phyloP scores from a whole-genome alignment of 2,113 vertebrate genomes.

The Alligator sinensis region DNA sequence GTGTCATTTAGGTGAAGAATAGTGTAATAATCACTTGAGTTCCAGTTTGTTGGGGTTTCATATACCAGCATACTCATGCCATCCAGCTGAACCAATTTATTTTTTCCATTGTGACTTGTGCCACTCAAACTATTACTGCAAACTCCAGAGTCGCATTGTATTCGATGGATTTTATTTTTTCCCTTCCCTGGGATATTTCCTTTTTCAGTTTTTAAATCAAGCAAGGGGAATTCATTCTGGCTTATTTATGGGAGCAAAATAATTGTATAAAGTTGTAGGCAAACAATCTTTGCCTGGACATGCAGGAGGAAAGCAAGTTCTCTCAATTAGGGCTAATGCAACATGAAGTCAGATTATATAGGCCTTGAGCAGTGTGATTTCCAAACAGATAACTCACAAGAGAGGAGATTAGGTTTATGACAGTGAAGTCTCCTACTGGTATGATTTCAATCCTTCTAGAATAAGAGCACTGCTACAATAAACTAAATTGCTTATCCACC shows the following conservation, averaged over 20 bases:
- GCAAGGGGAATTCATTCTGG: conserved; percentile 23
- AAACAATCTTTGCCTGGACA: conserved; percentile 66
- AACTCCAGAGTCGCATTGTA: neutral
- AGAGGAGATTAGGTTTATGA: conserved; percentile 63
- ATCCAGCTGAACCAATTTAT: neutral
- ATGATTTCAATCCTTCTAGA: conserved; percentile 44
- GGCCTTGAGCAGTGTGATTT: conserved; percentile 52
- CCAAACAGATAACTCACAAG: conserved; percentile 50
- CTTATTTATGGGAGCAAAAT: conserved; percentile 44
- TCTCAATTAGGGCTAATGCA: conserved; percentile 59
- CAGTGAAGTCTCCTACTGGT: conserved; percentile 5
- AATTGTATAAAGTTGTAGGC: conserved; percentile 53
- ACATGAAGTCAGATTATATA: conserved; percentile 54
- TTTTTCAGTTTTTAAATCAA: neutral
- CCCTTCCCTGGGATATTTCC: neutral
- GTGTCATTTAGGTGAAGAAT: neutral
- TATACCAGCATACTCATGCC: neutral
- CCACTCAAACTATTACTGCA: neutral
- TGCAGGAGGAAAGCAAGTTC: conserved; percentile 58
- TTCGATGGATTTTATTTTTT: neutral
- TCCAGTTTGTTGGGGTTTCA: neutral
- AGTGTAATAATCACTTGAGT: neutral
- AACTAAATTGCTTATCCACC: neutral
- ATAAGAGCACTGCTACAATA: neutral
- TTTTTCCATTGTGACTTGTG: neutral